Evolutionary conservation across 2,888 invertebrate species (phyloP).

Genomic region (Apotomis betuletana): DNA sequence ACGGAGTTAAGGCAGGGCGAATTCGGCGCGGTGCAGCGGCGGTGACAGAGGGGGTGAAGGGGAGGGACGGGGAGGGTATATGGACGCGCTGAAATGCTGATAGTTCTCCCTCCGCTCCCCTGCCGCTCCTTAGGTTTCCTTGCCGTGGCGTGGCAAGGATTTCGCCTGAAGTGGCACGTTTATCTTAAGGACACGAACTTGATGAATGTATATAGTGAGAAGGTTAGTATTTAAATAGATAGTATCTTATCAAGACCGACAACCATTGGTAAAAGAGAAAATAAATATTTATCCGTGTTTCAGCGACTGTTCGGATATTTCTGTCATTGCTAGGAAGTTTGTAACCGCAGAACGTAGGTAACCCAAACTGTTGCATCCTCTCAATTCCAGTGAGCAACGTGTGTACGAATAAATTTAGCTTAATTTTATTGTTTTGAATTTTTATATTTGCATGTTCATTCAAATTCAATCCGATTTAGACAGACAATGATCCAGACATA

Average conservation of each 20-base stretch:
- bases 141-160: slow-evolving; percentile 24
- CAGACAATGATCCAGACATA: no score
- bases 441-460: no score
- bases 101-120: slow-evolving; percentile 70
- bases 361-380: slow-evolving; percentile 31
- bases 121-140: slow-evolving; percentile 50
- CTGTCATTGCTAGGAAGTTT: slow-evolving; percentile 18
- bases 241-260: background rate
- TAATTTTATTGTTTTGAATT: background rate
- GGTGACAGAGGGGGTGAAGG: slow-evolving; percentile 50
- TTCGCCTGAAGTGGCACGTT: slow-evolving; percentile 18
- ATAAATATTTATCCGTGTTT: slow-evolving; percentile 9
- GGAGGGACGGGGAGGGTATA: slow-evolving; percentile 52
- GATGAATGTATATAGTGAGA: slow-evolving; percentile 13
- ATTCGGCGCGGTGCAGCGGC: slow-evolving; percentile 66
- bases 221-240: background rate
- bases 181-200: slow-evolving; percentile 23
- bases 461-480: no score
- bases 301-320: slow-evolving; percentile 26
- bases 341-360: slow-evolving; percentile 29
- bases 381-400: slow-evolving; percentile 6
- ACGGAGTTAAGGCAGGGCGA: slow-evolving; percentile 73
- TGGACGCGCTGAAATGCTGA: slow-evolving; percentile 82
- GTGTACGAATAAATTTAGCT: background rate
- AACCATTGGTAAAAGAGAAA: background rate